Base-by-base conservation (phyloP, 2,888 invertebrate species). In the Crepidodera aurea region DNA sequence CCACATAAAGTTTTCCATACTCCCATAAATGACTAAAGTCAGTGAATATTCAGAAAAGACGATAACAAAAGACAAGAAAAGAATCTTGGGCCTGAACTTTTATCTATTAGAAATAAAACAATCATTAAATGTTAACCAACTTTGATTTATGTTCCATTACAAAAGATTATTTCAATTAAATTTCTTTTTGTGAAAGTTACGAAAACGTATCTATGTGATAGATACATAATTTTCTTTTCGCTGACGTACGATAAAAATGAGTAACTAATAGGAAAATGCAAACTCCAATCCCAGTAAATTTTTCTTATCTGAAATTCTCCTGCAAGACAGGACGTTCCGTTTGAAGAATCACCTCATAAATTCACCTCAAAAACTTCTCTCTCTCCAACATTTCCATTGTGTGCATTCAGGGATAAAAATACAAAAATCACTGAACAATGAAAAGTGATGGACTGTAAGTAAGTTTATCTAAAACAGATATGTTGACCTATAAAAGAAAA, bases 231-330 rank as follows among this genome's bases (percentile, higher is more conserved):
- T 42, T 42, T 42, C 16, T 8, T 42, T 16, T 40, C 27, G 53
- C 53, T 53, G 53, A 53, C 53, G 51, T 51, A 53, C 13, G 25
- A 40, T 40, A 53, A 55, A 55, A 42, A 55, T 55, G 55, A 18
- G 55, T 44, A 55, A 55, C 27, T 55, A 55, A 55, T 55, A 42
- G 29, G 32, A 44, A 55, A 54, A 44, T 32, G 44, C 55, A 44
- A 25, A 44, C 42, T 44, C 42, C 44, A 32, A 55, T 55, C 42
- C 32, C 32, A 55, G 34, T 40, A 55, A 42, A 55, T 55, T 55
- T 42, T 44, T 37, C 29, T 55, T 55, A 55, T 55, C 55, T 44
- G n/a, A 8, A 32, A 37, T 2, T n/a, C 18, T 12, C 5, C 34
- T 13, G 19, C 39, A 44, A 54, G 55, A 55, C 44, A 16, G 15